Evolutionary conservation across 1,140 invertebrate genomes (phyloP).

Genomic region (Solenopsis invicta): DNA sequence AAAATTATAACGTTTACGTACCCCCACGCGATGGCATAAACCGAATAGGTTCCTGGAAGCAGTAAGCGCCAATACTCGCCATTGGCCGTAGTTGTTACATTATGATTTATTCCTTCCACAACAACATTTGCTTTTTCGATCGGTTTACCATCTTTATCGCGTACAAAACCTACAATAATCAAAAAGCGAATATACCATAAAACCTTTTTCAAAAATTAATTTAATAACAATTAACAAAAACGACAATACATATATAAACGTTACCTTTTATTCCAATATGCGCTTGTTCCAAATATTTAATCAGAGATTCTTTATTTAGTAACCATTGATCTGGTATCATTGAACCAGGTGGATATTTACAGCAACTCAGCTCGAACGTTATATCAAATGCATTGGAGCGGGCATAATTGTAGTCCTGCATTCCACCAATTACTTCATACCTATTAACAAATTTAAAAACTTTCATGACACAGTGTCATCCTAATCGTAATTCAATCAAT

Average conservation of each 20-base stretch:
- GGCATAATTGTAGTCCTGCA: constrained; percentile 99
- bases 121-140: constrained; percentile 90
- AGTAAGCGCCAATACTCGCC: constrained; percentile 96
- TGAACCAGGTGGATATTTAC: constrained; percentile 94
- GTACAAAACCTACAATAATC: constrained; percentile 88
- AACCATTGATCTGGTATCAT: constrained; percentile 94
- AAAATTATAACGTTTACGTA: constrained; percentile 83
- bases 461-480: background rate
- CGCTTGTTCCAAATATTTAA: constrained; percentile 94
- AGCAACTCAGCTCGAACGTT: constrained; percentile 98
- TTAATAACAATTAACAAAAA: background rate
- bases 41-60: constrained; percentile 92
- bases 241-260: constrained; percentile 49
- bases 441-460: constrained; percentile 63
- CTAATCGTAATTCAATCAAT: constrained; percentile 19
- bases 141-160: constrained; percentile 87
- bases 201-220: constrained; percentile 25
- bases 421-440: constrained; percentile 91
- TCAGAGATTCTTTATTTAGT: constrained; percentile 94
- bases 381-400: constrained; percentile 98
- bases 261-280: constrained; percentile 94
- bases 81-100: constrained; percentile 91
- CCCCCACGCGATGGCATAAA: constrained; percentile 92
- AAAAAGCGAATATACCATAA: background rate
- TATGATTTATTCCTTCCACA: constrained; percentile 91